phyloP scores from a whole-genome alignment of 2,797 vertebrate species.

The Hippocampus kuda region DNA sequence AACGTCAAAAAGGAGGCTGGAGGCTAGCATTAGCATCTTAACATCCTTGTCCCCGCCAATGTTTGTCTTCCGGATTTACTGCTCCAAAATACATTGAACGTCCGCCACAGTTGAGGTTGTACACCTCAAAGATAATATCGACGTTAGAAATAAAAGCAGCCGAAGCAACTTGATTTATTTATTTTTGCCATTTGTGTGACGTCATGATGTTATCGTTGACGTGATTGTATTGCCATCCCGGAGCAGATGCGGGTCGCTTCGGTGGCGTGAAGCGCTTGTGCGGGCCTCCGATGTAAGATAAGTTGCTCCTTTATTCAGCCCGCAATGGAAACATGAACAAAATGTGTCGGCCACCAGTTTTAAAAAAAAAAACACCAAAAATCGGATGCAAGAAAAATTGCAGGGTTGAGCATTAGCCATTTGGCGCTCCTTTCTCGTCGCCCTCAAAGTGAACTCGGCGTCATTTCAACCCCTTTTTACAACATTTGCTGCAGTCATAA shows the following conservation, averaged over 20 bases:
- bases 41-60: neutral
- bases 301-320: neutral
- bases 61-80: neutral
- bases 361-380: neutral
- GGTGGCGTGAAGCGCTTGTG: neutral
- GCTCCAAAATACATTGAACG: neutral
- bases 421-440: neutral
- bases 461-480: neutral
- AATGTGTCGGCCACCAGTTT: neutral
- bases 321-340: neutral
- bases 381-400: neutral
- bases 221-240: neutral
- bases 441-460: neutral
- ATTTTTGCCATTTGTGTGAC: neutral
- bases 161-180: neutral
- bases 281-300: neutral
- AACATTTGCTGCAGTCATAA: neutral
- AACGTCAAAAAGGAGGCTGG: neutral
- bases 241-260: neutral
- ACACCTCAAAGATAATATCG: neutral
- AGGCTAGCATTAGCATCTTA: neutral
- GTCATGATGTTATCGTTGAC: neutral
- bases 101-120: neutral
- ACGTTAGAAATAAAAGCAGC: neutral
- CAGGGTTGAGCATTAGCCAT: neutral